phyloP scores from a whole-genome alignment of 2,113 vertebrate genomes.

The Mugil cephalus region DNA sequence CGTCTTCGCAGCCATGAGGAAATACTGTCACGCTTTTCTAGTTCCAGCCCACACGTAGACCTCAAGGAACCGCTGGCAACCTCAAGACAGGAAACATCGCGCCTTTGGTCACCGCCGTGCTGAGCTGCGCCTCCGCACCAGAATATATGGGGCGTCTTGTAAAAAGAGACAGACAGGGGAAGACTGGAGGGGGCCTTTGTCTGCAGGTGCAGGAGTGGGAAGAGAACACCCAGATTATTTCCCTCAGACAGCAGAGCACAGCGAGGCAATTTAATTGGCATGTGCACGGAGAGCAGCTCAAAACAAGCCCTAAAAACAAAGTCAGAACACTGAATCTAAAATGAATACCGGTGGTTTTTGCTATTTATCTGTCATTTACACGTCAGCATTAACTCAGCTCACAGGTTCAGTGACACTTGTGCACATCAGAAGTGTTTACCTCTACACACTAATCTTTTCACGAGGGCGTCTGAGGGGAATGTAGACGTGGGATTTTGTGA shows the following conservation, averaged over 20 bases:
- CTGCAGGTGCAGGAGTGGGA: conserved; percentile 56
- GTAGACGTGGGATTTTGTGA: too few relatives aligned
- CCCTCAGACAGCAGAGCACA: conserved; percentile 52
- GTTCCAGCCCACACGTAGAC: not conserved
- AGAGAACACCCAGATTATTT: conserved; percentile 58
- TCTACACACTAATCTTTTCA: conserved; percentile 26
- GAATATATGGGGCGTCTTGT: conserved; percentile 33
- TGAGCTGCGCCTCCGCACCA: conserved; percentile 13
- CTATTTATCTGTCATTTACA: not conserved
- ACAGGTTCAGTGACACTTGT: conserved; percentile 10
- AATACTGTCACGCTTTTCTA: not conserved
- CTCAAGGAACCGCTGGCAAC: conserved; percentile 29
- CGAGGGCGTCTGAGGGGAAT: too few relatives aligned
- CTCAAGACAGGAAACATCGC: not conserved
- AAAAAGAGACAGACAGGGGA: conserved; percentile 41
- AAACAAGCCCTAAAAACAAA: conserved; percentile 3
- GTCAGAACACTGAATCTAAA: not conserved
- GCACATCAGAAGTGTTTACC: conserved; percentile 15
- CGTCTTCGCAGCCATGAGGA: conserved; percentile 7
- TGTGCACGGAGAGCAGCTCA: conserved; percentile 9
- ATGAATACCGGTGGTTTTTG: not conserved
- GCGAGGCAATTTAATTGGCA: conserved; percentile 46
- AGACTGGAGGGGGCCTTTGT: conserved; percentile 49
- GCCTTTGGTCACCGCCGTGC: conserved; percentile 3
- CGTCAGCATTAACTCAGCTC: not conserved